Evolutionary conservation across 37 sponge, comb jelly and placozoan genomes (phyloP), one percentile per base, ranked within the genome.

Genomic region (Crambe crambe): DNA sequence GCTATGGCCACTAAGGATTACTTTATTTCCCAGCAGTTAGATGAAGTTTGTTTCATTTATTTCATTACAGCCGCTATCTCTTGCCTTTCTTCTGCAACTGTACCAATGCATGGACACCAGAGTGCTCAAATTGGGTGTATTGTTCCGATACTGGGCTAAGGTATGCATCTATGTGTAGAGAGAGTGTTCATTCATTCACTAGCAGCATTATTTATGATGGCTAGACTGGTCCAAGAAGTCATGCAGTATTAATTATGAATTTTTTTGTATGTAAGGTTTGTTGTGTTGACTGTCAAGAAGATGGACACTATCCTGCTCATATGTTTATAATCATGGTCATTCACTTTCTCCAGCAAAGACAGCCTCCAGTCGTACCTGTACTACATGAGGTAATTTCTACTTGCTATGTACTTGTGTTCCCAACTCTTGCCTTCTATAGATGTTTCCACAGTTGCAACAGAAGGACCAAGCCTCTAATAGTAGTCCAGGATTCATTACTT

Each of bases 261-360:
- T 29, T 62, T 23, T 8, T 18, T 62, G 1, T 59, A 25, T 56
- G 22, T 26, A 71, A 88, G 88, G 51, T 81, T 63, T 88, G 88
- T 59, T 12, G 51, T 31, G 68, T 89, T 41, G 84, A 89, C 78
- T 38, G 54, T 8, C 81, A 90, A 62, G 77, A 80, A 20, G 39
- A 42, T 69, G 90, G 90, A 18, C 74, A 80, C 76, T 90, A 90
- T 39, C 81, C 85, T 63, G 73, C 62, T 32, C 69, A 73, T 27
- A 80, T 84, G 76, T 90, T 80, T 70, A 51, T 74, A 23, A n/a
- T 80, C 36, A 80, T 90, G 85, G 81, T 85, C 21, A 58, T 84
- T 3, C 80, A 90, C 69, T 84, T 62, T 34, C 85, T 89, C 3
- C 88, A 88, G 62, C 88, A 88, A 60, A 82, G 44, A 29, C 39